Percentiles rank a stretch among this genome's conserved stretches.
Evolutionary conservation across 2,888 invertebrate species (phyloP).

Genomic region (Xestia rhomboidea): DNA sequence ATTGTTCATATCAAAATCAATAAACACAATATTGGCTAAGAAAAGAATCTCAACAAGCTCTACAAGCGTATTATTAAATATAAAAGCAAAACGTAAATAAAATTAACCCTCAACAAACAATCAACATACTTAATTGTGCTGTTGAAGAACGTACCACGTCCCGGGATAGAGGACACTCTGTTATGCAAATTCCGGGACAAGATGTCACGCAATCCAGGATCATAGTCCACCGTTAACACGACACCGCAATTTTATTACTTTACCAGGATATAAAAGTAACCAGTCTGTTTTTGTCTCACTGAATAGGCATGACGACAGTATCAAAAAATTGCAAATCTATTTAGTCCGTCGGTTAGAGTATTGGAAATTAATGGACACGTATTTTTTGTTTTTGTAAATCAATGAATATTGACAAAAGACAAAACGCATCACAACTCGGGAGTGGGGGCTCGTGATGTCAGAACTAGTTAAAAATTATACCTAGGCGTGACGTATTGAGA

Average conservation of each 20-base stretch:
- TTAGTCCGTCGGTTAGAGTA: too few species aligned
- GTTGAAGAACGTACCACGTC: conserved; percentile 42
- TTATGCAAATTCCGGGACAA: conserved; percentile 73
- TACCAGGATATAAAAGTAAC: neutral
- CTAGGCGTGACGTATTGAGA: too few species aligned
- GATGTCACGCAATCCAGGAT: conserved; percentile 64
- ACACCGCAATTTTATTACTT: conserved; percentile 11
- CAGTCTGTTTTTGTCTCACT: neutral
- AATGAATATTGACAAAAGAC: too few species aligned
- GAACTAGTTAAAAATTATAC: too few species aligned
- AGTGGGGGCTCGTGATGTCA: too few species aligned
- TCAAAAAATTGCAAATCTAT: too few species aligned
- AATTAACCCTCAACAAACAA: conserved; percentile 40
- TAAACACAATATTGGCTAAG: neutral
- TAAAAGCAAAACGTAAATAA: conserved; percentile 3
- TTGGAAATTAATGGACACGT: too few species aligned
- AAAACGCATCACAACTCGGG: too few species aligned
- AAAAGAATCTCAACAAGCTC: neutral
- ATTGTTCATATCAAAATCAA: neutral
- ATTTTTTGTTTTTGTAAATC: too few species aligned
- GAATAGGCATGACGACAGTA: too few species aligned
- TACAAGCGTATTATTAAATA: neutral
- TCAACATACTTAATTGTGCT: conserved; percentile 52
- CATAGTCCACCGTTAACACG: conserved; percentile 29
- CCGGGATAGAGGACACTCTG: conserved; percentile 48